Conservation (phyloP, 2,888 invertebrate species). For the Lepidochitona cinerea region DNA sequence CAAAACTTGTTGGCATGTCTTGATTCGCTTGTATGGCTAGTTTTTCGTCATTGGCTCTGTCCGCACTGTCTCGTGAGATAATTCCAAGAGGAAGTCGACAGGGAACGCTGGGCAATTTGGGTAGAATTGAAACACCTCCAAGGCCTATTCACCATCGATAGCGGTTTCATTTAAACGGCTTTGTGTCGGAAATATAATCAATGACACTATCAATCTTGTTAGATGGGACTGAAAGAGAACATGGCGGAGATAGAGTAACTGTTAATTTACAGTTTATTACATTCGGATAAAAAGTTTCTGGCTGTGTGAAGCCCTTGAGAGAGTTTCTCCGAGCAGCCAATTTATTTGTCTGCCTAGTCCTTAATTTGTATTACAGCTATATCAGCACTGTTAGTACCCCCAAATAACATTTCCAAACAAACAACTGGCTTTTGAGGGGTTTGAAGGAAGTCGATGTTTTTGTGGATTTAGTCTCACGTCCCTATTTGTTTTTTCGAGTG, state of each 20-base stretch:
- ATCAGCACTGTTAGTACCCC: not conserved
- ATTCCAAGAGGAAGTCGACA: too few species aligned
- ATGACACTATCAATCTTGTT: not conserved
- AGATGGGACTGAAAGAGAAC: not conserved
- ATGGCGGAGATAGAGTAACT: not conserved
- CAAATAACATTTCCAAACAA: too few species aligned
- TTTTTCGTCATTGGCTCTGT: too few species aligned
- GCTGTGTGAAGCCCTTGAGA: not conserved
- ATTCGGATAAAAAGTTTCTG: not conserved
- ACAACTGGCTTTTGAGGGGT: too few species aligned
- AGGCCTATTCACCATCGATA: not conserved
- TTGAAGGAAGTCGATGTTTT: too few species aligned
- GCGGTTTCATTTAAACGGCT: not conserved
- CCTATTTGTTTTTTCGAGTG: too few species aligned
- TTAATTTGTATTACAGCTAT: not conserved
- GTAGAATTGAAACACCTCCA: too few species aligned
- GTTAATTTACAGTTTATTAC: constrained; percentile 7
- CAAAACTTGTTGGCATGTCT: not conserved
- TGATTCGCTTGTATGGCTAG: too few species aligned
- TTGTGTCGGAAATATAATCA: constrained; percentile 2
- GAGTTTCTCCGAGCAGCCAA: not conserved
- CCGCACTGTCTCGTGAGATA: too few species aligned
- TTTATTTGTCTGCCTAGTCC: not conserved
- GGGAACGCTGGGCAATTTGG: too few species aligned
- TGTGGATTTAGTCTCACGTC: too few species aligned